Percentiles rank a stretch among this genome's conserved stretches.
These are phyloP conservation scores for Alosa alosa DNA, from an alignment of 2,113 vertebrate genomes.

Conservation along the genomic window DNA sequence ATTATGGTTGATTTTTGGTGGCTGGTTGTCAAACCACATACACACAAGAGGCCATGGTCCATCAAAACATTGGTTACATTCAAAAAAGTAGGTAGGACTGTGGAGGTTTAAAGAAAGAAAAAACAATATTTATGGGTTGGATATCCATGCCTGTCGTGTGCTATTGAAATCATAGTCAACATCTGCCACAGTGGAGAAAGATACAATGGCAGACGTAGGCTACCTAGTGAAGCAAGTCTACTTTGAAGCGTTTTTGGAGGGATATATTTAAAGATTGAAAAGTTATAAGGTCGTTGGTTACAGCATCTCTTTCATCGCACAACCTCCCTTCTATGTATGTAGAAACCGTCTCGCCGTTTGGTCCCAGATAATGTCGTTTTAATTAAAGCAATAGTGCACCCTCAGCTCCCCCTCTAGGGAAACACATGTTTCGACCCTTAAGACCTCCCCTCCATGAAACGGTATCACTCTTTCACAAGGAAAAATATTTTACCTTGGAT, in stretches of 20 bases:
- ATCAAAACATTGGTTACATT: slow-evolving; percentile 14
- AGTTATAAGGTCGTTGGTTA: background rate
- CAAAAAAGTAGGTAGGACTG: background rate
- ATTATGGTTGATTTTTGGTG: slow-evolving; percentile 11
- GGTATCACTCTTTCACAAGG: background rate
- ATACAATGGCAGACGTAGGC: background rate
- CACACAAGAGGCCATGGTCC: background rate
- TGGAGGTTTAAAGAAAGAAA: background rate
- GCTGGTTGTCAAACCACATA: slow-evolving; percentile 14
- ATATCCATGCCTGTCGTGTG: slow-evolving; percentile 10
- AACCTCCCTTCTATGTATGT: slow-evolving; percentile 31
- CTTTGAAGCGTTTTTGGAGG: background rate
- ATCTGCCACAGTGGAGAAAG: background rate
- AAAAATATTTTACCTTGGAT: background rate
- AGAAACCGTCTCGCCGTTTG: slow-evolving; percentile 37
- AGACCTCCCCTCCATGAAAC: slow-evolving; percentile 14
- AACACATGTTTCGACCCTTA: slow-evolving; percentile 41
- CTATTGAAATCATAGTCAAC: slow-evolving; percentile 12
- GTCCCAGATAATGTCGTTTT: slow-evolving; percentile 50
- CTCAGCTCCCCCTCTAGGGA: slow-evolving; percentile 42
- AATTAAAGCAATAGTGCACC: slow-evolving; percentile 49
- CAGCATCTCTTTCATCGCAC: background rate
- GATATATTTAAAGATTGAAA: background rate
- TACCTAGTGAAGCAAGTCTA: background rate
- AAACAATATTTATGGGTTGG: background rate